phyloP scores from a whole-genome alignment of 2,797 vertebrate species.

The Bradypodion pumilum region DNA sequence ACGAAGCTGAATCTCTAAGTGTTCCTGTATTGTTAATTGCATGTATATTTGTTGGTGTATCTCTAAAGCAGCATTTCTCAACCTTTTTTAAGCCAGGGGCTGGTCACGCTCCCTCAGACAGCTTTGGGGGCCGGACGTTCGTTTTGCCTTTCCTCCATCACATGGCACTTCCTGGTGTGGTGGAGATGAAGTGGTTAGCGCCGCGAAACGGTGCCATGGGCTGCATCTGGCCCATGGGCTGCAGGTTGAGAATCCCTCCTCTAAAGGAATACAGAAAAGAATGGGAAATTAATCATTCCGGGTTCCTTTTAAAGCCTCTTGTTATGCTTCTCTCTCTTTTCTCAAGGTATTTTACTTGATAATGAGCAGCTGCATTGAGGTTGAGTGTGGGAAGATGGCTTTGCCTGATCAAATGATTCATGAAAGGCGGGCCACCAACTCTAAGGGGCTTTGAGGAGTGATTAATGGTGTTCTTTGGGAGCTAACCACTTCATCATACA shows the following conservation, averaged over 20 bases:
- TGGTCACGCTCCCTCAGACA: too few species aligned
- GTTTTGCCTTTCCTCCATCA: too few species aligned
- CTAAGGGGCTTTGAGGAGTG: conserved; percentile 1
- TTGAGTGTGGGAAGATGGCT: neutral
- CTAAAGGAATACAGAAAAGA: neutral
- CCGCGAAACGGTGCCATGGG: too few species aligned
- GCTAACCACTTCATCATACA: neutral
- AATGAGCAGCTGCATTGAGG: conserved; percentile 5
- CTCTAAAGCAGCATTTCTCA: too few species aligned
- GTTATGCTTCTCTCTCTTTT: neutral
- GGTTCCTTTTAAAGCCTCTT: neutral
- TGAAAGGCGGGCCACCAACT: neutral
- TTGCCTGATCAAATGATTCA: conserved; percentile 12
- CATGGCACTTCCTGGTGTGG: too few species aligned
- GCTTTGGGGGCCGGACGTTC: too few species aligned
- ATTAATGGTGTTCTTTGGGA: conserved; percentile 8
- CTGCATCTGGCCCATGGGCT: too few species aligned
- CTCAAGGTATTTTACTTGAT: conserved; percentile 24
- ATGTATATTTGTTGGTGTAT: conserved; percentile 13
- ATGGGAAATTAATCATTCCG: neutral
- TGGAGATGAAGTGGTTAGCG: too few species aligned
- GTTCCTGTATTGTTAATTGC: conserved; percentile 32
- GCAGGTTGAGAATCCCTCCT: too few species aligned
- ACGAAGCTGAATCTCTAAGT: conserved; percentile 3
- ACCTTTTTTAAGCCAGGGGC: too few species aligned